Base-by-base conservation (phyloP, 2,888 invertebrate species). In the Mesochorus sp. region DNA sequence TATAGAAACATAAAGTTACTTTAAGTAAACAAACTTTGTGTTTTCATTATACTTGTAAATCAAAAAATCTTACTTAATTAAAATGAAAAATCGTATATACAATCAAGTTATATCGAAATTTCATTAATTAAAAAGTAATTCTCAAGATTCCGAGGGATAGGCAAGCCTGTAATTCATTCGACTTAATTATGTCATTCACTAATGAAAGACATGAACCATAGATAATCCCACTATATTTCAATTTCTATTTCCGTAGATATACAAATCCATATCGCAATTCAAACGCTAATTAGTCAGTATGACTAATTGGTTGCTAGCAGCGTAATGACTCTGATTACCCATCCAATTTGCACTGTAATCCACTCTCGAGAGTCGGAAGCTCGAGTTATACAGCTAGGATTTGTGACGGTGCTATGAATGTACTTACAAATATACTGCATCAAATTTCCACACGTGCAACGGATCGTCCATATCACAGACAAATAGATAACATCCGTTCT, bases 281-380 rank as follows among this genome's bases (percentile, higher is more conserved):
- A 19, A 59, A 44, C 26, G 39, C 49, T 66, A 44, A 71, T 71
- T 59, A 28, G 59, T 8, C 49, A 17, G n/a, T 17, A 57, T 14
- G 26, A 12, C 28, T 67, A 61, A 74, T 74, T 67, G 59, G 57
- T 31, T n/a, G 6, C 14, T 31, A 24, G 12, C 10, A 55, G 34
- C 47, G 42, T 49, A 37, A 47, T 34, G n/a, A 59, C 12, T n/a
- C 24, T 10, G 17, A 34, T 59, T 31, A 24, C 26, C 28, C 51
- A 42, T 59, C 53, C 5, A 44, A 72, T 66, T 61, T 37, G 19
- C 28, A 14, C 4, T 59, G 34, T 28, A 42, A 49, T 42, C 49
- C 49, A 37, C 5, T 21, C 14, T 55, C 26, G 6, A 67, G 12
- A 39, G 5, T 37, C 6, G 3, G 10, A 66, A 12, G 14, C 31